Base-by-base conservation (phyloP, 2,797 vertebrate genomes). In the Falco cherrug region DNA sequence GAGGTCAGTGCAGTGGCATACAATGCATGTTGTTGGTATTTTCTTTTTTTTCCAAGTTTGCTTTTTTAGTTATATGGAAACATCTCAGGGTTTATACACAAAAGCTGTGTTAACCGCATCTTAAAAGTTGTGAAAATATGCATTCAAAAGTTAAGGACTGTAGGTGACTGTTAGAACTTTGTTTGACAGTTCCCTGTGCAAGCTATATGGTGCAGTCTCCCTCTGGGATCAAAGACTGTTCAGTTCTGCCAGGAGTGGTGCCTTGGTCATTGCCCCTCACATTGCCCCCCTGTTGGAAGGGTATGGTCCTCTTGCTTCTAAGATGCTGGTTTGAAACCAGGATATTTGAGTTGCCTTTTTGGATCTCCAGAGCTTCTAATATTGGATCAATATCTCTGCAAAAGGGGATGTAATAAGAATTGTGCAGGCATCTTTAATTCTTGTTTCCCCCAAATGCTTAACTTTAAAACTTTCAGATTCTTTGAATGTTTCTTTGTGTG, bases 11-110 rank as follows among this genome's bases (percentile, higher is more conserved):
- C 81, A 39, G 51, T 37, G 45, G 8, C 29, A 26, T 3, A 7
- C 0, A 3, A 21, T 13, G 59, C 59, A 21, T 0, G 0, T 21
- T 21, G 15, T 4, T 47, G 28, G 19, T 31, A 4, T 47, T 74
- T 57, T 39, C 16, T 47, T 67, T 59, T 65, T 45, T 41, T 29
- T 39, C 39, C 28, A 33, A 65, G 13, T 48, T 88, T 47, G 1
- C 16, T 20, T 43, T 73, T 75, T 24, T 17, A 3, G 54, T 60
- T 82, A 63, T 48, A 4, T n/a, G 37, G 59, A 59, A 67, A 16
- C 19, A 11, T 25, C 6, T 11, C 0, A 0, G 35, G 26, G 5
- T 73, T 82, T 70, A 21, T 12, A 29, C 18, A 6, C 8, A 19
- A 33, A 76, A 80, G 5, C 18, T 84, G 37, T 2, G 0, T 53